Evolutionary conservation across 2,888 invertebrate species (phyloP).

Genomic region (Chrysina gloriosa): DNA sequence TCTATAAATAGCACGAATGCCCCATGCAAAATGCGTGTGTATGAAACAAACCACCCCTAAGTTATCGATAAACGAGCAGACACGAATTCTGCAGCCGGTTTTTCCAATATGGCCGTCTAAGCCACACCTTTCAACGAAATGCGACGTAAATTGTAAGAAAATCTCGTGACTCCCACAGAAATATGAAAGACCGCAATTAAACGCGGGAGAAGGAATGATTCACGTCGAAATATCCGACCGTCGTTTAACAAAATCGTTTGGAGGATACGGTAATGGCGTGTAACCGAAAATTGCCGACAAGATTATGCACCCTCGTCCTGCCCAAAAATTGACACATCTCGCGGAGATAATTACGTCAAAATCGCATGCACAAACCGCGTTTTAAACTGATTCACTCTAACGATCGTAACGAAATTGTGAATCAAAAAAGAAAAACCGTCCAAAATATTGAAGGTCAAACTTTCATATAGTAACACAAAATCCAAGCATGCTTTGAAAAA

Average conservation of each 20-base stretch:
- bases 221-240: constrained; percentile 3
- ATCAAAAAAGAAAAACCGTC: constrained; percentile 27
- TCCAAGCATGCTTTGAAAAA: constrained; percentile 40
- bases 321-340: constrained; percentile 39
- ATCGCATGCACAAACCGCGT: constrained; percentile 25
- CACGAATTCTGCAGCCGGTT: constrained; percentile 50
- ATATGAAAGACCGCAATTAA: constrained; percentile 9
- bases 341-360: constrained; percentile 38
- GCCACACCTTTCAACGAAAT: constrained; percentile 61
- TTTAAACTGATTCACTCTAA: constrained; percentile 34
- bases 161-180: constrained; percentile 34
- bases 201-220: constrained; percentile 18
- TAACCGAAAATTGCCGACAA: constrained; percentile 31
- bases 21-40: constrained; percentile 33
- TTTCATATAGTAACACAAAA: constrained; percentile 46
- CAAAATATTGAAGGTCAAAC: constrained; percentile 54
- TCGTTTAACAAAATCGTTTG: not conserved
- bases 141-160: constrained; percentile 33
- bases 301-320: constrained; percentile 35
- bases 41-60: constrained; percentile 28
- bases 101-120: constrained; percentile 61
- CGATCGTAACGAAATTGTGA: constrained; percentile 31
- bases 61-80: constrained; percentile 40
- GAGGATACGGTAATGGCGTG: constrained; percentile 24
- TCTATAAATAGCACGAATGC: constrained; percentile 39